Base-by-base conservation (phyloP, 2,888 invertebrate genomes). In the Melieria picta region DNA sequence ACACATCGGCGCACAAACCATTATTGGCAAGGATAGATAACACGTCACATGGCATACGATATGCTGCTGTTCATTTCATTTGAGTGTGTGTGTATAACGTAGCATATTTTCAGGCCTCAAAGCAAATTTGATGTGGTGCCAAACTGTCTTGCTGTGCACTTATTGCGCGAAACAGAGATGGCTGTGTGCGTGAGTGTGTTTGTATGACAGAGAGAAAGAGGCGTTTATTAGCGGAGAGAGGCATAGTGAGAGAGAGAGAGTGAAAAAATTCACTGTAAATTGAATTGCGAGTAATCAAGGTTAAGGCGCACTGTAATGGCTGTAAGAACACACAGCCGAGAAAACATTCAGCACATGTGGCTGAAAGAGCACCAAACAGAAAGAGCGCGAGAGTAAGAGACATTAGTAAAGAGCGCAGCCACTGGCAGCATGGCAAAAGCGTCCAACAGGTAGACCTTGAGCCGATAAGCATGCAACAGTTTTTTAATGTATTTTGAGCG, bases 371-470 rank as follows among this genome's bases (percentile, higher is more conserved):
- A 60, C 4, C 4, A 9, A 56, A 43, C 6, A 11, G n/a, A 46
- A 46, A 56, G 65, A 56, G 46, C 6, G 55, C 50, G 55, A 55
- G 0, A 4, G 45, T 30, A 30, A 30, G 30, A 30, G 30, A 30
- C 30, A 30, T 30, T 30, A 30, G 30, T 30, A 30, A 30, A 30
- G 52, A 7, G 13, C 1, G 6, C 52, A 5, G 13, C 11, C 5
- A n/a, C 5, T n/a, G 4, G 6, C 13, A 52, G 52, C 52, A 13
- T 63, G 63, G 42, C 30, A 47, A 55, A 5, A 4, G 56, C 56
- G 69, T 69, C 61, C 70, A 70, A 70, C 70, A 70, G 70, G 70
- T 70, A 70, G 65, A 70, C 70, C 64, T 70, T 70, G 70, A 70
- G 70, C 70, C 58, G 48, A 56, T 64, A 70, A 65, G 58, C 58